Base-by-base conservation (phyloP, 2,888 invertebrate species). In the Synanthedon myopaeformis region DNA sequence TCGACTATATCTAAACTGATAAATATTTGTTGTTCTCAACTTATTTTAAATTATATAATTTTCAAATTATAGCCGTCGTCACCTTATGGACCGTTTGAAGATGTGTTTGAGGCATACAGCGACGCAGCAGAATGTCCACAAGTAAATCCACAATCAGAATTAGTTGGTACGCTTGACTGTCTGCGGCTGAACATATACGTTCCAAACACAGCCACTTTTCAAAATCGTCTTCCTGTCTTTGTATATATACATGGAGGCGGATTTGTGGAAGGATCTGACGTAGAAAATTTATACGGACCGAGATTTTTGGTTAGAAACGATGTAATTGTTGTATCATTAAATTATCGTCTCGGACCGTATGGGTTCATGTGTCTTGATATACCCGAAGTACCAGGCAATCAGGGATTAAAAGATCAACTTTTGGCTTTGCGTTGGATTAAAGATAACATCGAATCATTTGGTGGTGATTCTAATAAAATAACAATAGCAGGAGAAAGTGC, bases 281-380 rank as follows among this genome's bases (percentile, higher is more conserved):
- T 67, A 1, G 66, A 66, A 58, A 61, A 58, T 11, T 2, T 65
- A 0, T 68, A 68, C 42, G 77, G 78, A 2, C 77, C 79, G 0
- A 62, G 61, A n/a, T 72, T 62, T 55, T 60, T 82, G 49, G 65
- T 80, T 0, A 61, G 66, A 53, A 69, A 80, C 50, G 71, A 75
- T 23, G 60, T 82, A 0, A 69, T 81, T 52, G 57, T 79, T 42
- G 74, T 82, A 0, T 73, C 76, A 3, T 23, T 80, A 0, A 81
- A 82, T 56, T 82, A 82, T 49, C 65, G 82, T 10, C 12, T 80
- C 0, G 77, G 78, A 0, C 70, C 73, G 1, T 81, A 77, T 52
- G 82, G 82, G 3, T 82, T 81, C 53, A 74, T 81, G 72, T 78
- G 78, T 53, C 60, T 79, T 1, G 68, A 74, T 35, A 70, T 59